Conservation (phyloP, 2,888 invertebrate genomes). For the Plebejus melissa region DNA sequence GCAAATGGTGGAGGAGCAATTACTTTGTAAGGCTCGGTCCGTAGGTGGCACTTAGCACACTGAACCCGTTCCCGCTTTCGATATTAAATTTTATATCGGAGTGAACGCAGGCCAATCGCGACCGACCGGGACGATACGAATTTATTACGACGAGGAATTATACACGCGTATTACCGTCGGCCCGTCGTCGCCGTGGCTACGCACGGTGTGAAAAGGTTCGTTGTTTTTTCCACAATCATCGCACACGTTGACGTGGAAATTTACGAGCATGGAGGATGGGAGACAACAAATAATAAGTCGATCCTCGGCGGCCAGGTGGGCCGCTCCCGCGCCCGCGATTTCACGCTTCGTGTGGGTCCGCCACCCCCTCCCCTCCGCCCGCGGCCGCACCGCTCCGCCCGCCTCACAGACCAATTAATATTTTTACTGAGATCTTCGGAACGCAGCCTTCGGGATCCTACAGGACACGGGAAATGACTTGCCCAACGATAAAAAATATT, state of each 20-base stretch:
- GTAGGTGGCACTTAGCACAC: conserved; percentile 55
- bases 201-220: conserved; percentile 73
- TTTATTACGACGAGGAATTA: conserved; percentile 77
- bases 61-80: conserved; percentile 58
- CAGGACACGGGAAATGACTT: conserved; percentile 11
- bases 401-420: conserved; percentile 65
- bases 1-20: conserved; percentile 51
- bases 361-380: conserved; percentile 44
- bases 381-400: conserved; percentile 55
- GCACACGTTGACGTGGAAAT: conserved; percentile 77
- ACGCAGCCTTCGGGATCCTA: conserved; percentile 26
- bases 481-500: neutral
- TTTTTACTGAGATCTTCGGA: conserved; percentile 57
- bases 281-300: conserved; percentile 76
- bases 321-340: conserved; percentile 70
- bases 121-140: conserved; percentile 71
- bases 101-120: conserved; percentile 67
- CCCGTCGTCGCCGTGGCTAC: conserved; percentile 56
- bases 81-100: conserved; percentile 54
- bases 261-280: conserved; percentile 76
- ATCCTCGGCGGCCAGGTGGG: conserved; percentile 65
- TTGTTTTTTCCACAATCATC: conserved; percentile 72
- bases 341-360: conserved; percentile 76
- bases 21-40: conserved; percentile 47
- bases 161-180: conserved; percentile 66